Percentiles rank a stretch among this genome's conserved stretches.
Conservation (phyloP, 2,797 vertebrate genomes). For the Rhabdomys pumilio region DNA sequence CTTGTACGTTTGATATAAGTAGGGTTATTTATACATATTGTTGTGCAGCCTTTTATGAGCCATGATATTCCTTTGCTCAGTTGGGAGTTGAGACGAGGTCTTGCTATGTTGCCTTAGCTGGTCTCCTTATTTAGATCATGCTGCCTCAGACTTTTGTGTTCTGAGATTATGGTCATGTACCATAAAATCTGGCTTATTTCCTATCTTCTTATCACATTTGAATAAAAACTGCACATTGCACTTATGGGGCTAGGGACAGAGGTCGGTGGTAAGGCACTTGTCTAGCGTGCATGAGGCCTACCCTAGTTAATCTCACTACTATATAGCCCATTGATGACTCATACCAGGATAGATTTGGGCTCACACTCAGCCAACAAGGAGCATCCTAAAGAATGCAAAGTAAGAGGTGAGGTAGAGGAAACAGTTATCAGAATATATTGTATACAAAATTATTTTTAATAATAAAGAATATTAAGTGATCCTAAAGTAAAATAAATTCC, state of each 20-base stretch:
- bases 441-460: not conserved
- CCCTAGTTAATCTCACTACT: slow-evolving; percentile 29
- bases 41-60: slow-evolving; percentile 32
- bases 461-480: slow-evolving; percentile 41
- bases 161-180: not conserved
- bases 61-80: not conserved
- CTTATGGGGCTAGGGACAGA: not conserved
- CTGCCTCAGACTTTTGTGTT: not conserved
- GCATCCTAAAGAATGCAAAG: slow-evolving; percentile 50
- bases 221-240: slow-evolving; percentile 41
- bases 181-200: not conserved
- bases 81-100: not conserved
- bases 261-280: not conserved
- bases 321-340: not conserved
- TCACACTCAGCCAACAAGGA: slow-evolving; percentile 23
- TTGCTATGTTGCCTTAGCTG: not conserved
- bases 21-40: slow-evolving; percentile 17
- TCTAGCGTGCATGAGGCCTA: not conserved
- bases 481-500: not conserved
- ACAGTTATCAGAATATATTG: not conserved
- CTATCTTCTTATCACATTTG: not conserved
- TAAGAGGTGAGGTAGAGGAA: not conserved
- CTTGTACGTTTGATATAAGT: slow-evolving; percentile 6
- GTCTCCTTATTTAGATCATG: not conserved
- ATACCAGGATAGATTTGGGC: not conserved